These are phyloP conservation scores for Cyrtonyx montezumae DNA, from an alignment of 2,113 vertebrate genomes.

Conservation along the genomic window DNA sequence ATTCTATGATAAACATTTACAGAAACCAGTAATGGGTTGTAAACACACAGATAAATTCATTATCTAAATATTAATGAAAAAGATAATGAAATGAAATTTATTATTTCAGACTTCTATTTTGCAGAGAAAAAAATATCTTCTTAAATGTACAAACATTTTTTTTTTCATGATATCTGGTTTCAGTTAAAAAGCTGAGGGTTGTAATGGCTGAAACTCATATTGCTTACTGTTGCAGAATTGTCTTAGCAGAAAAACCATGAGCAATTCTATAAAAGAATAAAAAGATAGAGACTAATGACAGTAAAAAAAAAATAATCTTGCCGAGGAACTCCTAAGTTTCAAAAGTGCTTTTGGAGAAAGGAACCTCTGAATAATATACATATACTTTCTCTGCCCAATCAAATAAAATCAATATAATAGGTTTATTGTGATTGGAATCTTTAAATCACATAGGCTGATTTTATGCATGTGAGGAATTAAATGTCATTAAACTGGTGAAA, in stretches of 20 bases:
- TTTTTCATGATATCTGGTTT: neutral
- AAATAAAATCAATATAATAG: neutral
- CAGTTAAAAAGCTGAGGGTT: neutral
- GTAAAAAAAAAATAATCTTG: neutral
- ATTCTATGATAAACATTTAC: neutral
- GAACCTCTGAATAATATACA: neutral
- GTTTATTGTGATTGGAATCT: neutral
- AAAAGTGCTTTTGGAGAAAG: neutral
- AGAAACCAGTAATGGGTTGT: neutral
- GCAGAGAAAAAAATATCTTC: neutral
- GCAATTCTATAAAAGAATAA: neutral
- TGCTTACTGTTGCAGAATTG: neutral
- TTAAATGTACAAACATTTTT: neutral
- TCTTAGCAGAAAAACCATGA: neutral
- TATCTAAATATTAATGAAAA: neutral
- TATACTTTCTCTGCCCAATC: neutral
- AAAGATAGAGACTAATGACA: neutral
- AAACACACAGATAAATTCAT: neutral
- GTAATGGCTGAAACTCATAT: neutral
- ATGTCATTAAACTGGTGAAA: neutral
- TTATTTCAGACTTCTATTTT: neutral
- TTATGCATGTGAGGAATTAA: neutral
- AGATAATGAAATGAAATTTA: neutral
- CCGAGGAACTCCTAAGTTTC: neutral
- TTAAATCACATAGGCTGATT: neutral